phyloP scores from a whole-genome alignment of 2,888 invertebrate species.

The Drosophila putrida region DNA sequence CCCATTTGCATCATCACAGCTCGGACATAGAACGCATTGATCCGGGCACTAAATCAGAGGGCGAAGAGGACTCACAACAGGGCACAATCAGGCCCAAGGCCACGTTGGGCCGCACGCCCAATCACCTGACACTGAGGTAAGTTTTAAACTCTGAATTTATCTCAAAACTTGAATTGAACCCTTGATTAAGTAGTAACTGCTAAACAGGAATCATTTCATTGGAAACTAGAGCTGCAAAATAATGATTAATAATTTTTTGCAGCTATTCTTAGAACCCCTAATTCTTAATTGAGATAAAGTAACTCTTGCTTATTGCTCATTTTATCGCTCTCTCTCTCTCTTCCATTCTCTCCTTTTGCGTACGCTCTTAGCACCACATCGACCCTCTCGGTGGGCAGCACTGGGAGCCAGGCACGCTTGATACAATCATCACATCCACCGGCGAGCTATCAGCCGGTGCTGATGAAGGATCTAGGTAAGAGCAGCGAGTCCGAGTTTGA shows the following conservation, averaged over 20 bases:
- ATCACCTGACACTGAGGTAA: slow-evolving; percentile 95
- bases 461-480: slow-evolving; percentile 96
- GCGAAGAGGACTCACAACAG: slow-evolving; percentile 91
- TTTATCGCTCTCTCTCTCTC: slow-evolving; percentile 38
- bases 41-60: slow-evolving; percentile 93
- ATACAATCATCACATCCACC: slow-evolving; percentile 98
- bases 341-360: slow-evolving; percentile 16
- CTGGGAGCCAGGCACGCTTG: slow-evolving; percentile 95
- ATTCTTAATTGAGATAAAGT: neutral
- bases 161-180: no score
- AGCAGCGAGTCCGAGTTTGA: slow-evolving; percentile 73
- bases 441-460: slow-evolving; percentile 95
- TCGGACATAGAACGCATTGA: slow-evolving; percentile 87
- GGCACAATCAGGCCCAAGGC: slow-evolving; percentile 89
- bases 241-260: neutral
- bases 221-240: neutral
- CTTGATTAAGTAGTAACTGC: neutral
- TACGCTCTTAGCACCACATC: slow-evolving; percentile 91
- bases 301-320: slow-evolving; percentile 74
- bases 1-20: slow-evolving; percentile 85
- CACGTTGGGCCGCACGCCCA: slow-evolving; percentile 94
- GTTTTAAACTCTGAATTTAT: slow-evolving; percentile 12
- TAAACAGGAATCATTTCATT: neutral
- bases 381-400: slow-evolving; percentile 96
- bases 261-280: neutral